A percentile compares a stretch with the other conserved stretches of the same genome.
These are phyloP conservation scores for Drosophila aldrichi DNA, from an alignment of 2,888 invertebrate genomes.

Conservation along the genomic window DNA sequence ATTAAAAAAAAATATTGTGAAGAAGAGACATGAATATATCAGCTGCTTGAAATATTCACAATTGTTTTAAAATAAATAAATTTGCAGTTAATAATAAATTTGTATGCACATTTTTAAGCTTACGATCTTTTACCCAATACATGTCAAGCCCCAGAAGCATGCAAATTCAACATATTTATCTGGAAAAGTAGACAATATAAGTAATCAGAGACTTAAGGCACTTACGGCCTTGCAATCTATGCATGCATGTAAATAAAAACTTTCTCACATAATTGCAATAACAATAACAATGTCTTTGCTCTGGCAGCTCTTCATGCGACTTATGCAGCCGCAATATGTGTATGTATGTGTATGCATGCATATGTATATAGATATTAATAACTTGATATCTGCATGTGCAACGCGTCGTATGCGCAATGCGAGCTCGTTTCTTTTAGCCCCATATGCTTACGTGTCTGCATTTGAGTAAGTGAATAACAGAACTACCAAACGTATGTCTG, in stretches of 20 bases:
- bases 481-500: slow-evolving; percentile 32
- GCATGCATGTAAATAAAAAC: neutral
- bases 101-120: neutral
- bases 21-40: too few relatives aligned
- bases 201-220: slow-evolving; percentile 1
- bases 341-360: neutral
- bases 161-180: neutral
- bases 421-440: slow-evolving; percentile 19
- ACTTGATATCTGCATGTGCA: slow-evolving; percentile 54
- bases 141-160: neutral
- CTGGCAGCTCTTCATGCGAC: slow-evolving; percentile 8
- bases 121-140: neutral
- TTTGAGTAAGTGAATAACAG: slow-evolving; percentile 35
- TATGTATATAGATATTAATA: slow-evolving; percentile 45
- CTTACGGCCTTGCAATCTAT: neutral
- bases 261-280: neutral
- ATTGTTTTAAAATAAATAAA: neutral
- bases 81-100: neutral
- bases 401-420: slow-evolving; percentile 71
- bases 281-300: slow-evolving; percentile 5
- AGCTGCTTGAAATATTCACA: too few relatives aligned
- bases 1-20: neutral
- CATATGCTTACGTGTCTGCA: slow-evolving; percentile 56
- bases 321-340: slow-evolving; percentile 16
- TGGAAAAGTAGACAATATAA: neutral